Conservation (phyloP, 2,797 vertebrate genomes). For the Pangasius macronema region DNA sequence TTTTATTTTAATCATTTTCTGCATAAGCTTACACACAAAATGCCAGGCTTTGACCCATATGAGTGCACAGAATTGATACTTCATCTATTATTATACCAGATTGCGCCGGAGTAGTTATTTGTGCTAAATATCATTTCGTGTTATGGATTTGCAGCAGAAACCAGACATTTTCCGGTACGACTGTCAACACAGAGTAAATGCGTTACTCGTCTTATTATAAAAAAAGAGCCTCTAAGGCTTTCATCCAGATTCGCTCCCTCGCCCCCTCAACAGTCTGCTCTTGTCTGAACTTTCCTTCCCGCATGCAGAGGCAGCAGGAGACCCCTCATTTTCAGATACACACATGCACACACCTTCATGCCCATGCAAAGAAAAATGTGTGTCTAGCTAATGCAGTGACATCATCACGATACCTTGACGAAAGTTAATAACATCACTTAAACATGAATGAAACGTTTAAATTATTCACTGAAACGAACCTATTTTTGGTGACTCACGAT, state of each 20-base stretch:
- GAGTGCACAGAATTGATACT: not conserved
- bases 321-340: conserved; percentile 13
- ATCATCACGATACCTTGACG: not conserved
- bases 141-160: not conserved
- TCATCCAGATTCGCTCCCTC: too few species aligned
- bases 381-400: not conserved
- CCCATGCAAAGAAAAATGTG: not conserved
- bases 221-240: too few species aligned
- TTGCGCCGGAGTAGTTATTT: not conserved
- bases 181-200: too few species aligned
- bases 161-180: conserved; percentile 22
- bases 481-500: not conserved
- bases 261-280: conserved; percentile 42
- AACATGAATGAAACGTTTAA: not conserved
- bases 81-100: not conserved
- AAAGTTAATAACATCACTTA: not conserved
- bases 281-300: conserved; percentile 16
- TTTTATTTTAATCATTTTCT: not conserved
- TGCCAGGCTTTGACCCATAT: not conserved
- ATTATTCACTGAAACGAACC: not conserved
- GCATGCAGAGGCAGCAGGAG: conserved; percentile 17
- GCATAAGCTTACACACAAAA: not conserved
- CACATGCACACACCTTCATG: conserved; percentile 8
- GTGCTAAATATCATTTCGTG: not conserved
- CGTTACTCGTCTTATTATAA: too few species aligned